These are phyloP conservation scores for Formicarius rufipectus DNA, from an alignment of 2,113 vertebrate genomes.

Conservation along the genomic window DNA sequence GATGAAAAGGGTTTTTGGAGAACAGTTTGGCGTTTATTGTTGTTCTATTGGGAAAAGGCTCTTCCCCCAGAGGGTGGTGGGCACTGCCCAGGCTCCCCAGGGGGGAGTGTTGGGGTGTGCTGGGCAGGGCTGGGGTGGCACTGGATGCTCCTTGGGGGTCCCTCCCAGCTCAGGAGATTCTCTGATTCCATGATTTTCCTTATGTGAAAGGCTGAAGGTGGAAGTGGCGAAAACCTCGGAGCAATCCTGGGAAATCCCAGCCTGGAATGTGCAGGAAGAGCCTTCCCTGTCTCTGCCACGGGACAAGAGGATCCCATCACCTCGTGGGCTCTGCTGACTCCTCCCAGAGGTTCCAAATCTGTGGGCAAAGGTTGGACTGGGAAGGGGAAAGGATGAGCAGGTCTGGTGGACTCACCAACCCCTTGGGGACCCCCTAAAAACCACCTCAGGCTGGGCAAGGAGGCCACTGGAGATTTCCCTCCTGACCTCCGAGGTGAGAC, in stretches of 20 bases:
- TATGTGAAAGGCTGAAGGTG: background rate
- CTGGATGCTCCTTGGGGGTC: background rate
- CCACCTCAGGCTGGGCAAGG: background rate
- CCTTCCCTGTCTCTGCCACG: rapidly evolving
- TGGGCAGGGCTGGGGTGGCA: background rate
- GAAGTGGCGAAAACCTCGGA: background rate
- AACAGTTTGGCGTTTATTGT: background rate
- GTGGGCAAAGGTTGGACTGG: background rate
- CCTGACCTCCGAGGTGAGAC: background rate
- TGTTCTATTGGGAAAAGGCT: background rate
- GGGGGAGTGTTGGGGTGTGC: background rate
- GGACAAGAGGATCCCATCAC: rapidly evolving
- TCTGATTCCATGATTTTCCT: background rate
- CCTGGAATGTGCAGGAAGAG: background rate
- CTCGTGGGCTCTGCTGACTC: rapidly evolving
- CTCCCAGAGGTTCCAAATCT: background rate
- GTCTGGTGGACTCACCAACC: background rate
- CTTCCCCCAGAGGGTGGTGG: background rate
- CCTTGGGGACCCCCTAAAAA: background rate
- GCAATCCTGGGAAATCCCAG: background rate
- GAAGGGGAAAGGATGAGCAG: background rate
- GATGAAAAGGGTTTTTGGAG: background rate
- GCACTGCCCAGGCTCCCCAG: background rate
- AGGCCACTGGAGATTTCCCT: background rate
- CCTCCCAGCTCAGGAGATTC: background rate